phyloP scores from a whole-genome alignment of 2,797 vertebrate species.

The Bovichtus variegatus region DNA sequence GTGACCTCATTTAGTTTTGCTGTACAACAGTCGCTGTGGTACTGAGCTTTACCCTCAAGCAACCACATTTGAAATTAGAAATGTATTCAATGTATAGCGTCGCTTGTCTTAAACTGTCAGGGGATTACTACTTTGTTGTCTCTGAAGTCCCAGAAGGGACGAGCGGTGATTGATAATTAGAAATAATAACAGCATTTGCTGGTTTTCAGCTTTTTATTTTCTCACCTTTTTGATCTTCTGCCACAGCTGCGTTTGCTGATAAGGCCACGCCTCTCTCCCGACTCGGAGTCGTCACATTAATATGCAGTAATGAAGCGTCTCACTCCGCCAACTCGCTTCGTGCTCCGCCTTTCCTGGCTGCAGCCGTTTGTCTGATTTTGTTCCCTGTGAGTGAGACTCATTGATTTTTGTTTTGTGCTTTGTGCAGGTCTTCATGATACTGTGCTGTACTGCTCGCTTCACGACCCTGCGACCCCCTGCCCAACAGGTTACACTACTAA shows the following conservation, averaged over 20 bases:
- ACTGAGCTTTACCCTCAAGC: constrained; percentile 44
- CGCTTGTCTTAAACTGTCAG: constrained; percentile 49
- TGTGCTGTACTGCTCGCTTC: constrained; percentile 91
- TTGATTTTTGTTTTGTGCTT: constrained; percentile 8
- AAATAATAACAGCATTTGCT: constrained; percentile 45
- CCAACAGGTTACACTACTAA: constrained; percentile 92
- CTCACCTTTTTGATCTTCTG: constrained; percentile 55
- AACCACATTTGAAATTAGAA: constrained; percentile 64
- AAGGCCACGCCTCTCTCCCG: constrained; percentile 35
- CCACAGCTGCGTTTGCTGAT: constrained; percentile 65
- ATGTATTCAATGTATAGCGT: constrained; percentile 64
- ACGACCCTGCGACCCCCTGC: constrained; percentile 85
- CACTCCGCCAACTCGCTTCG: background rate
- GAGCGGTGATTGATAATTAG: constrained; percentile 64
- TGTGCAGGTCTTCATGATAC: constrained; percentile 90
- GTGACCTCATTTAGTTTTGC: constrained; percentile 48
- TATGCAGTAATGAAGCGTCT: constrained; percentile 26
- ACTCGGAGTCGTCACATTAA: constrained; percentile 30
- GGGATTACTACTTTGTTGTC: constrained; percentile 53
- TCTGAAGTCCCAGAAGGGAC: constrained; percentile 41
- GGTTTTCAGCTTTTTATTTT: constrained; percentile 45
- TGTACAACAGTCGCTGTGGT: constrained; percentile 18
- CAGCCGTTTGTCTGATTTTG: constrained; percentile 3
- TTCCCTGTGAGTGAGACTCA: constrained; percentile 4
- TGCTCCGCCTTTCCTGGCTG: background rate